Evolutionary conservation across 2,113 vertebrate genomes (phyloP).

Genomic region (Ictalurus punctatus): DNA sequence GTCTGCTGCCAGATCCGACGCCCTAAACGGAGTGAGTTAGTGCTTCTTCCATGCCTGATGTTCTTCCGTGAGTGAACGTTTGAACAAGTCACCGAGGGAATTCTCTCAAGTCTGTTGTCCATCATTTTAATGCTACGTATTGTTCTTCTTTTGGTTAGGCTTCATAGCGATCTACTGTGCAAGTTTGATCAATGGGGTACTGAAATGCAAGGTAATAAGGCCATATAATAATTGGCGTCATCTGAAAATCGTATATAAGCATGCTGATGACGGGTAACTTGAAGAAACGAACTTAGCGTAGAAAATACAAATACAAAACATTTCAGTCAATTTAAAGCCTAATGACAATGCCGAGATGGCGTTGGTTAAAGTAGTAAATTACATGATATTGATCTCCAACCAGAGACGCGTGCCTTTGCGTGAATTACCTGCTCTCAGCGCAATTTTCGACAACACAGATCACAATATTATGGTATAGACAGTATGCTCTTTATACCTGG

Average conservation of each 20-base stretch:
- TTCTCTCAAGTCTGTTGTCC: background rate
- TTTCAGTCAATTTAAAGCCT: background rate
- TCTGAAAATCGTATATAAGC: background rate
- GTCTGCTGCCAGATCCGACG: conserved; percentile 10
- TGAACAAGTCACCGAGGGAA: background rate
- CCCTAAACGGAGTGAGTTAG: background rate
- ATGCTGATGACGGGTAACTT: background rate
- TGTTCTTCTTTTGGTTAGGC: background rate
- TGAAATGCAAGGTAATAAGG: background rate
- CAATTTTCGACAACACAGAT: background rate
- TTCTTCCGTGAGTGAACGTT: background rate
- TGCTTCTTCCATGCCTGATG: conserved; percentile 19
- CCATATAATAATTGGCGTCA: background rate
- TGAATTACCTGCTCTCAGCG: background rate
- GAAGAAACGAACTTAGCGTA: background rate
- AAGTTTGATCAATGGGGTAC: background rate
- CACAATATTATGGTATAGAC: background rate
- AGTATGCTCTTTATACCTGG: background rate
- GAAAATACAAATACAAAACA: background rate
- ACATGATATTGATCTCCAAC: background rate
- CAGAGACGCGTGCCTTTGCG: too few relatives aligned
- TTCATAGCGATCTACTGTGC: background rate
- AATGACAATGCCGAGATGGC: background rate
- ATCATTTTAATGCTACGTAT: background rate
- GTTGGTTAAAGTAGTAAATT: background rate